Evolutionary conservation across 2,113 vertebrate species (phyloP).

Genomic region (Nannospalax galili): DNA sequence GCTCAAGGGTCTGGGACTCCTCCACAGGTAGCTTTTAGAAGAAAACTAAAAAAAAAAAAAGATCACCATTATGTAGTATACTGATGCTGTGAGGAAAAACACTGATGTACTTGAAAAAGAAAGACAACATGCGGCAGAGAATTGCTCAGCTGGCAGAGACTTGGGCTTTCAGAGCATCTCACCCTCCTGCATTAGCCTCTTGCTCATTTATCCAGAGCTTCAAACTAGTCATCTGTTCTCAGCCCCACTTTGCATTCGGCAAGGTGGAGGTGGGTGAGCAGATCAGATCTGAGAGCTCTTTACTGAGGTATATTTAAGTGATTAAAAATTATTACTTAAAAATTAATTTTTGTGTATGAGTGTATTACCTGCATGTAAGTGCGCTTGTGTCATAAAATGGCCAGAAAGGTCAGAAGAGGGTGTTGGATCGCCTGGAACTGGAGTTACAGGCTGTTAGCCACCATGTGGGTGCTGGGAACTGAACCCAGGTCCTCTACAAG

Average conservation of each 20-base stretch:
- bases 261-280: neutral
- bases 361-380: too few species aligned
- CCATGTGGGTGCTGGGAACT: too few species aligned
- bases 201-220: neutral
- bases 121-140: too few species aligned
- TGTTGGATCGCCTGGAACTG: too few species aligned
- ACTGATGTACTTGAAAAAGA: neutral
- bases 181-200: neutral
- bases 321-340: too few species aligned
- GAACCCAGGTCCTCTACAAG: too few species aligned
- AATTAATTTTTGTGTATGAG: too few species aligned
- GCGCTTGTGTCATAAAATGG: too few species aligned
- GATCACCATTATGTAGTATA: accelerated
- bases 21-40: accelerated
- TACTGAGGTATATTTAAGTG: neutral
- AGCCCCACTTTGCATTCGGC: neutral
- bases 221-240: too few species aligned
- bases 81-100: neutral
- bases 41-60: neutral
- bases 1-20: neutral
- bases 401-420: too few species aligned
- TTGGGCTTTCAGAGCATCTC: neutral
- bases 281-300: neutral
- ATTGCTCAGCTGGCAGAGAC: neutral
- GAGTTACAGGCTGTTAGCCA: too few species aligned